Evolutionary conservation across 2,888 invertebrate species (phyloP).

Genomic region (Gymnoscelis rufifasciata): DNA sequence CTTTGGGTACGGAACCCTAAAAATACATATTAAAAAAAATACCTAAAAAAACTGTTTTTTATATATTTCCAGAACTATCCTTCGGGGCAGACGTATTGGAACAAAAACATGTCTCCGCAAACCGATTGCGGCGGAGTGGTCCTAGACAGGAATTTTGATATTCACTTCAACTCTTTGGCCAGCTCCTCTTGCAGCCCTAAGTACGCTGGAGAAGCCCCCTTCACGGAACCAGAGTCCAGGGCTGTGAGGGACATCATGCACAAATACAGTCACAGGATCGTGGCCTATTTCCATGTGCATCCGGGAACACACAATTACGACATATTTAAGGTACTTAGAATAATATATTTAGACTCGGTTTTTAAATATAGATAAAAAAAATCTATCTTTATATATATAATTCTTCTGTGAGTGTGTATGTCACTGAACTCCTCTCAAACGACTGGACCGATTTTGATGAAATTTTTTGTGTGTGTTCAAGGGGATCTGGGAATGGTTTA

Average conservation of each 20-base stretch:
- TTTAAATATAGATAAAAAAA: no score
- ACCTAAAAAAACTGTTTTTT: no score
- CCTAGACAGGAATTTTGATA: conserved; percentile 64
- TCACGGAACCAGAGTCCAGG: conserved; percentile 58
- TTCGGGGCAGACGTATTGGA: conserved; percentile 28
- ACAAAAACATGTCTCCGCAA: conserved; percentile 58
- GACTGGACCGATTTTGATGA: no score
- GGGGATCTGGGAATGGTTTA: no score
- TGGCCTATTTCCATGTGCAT: conserved; percentile 59
- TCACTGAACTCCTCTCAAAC: no score
- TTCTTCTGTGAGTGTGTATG: no score
- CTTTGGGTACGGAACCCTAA: no score
- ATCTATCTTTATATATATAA: no score
- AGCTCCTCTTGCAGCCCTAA: conserved; percentile 50
- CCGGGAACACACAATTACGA: conserved; percentile 33
- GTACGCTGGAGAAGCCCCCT: conserved; percentile 53
- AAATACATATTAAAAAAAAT: no score
- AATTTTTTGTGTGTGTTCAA: no score
- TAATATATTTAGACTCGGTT: no score
- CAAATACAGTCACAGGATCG: conserved; percentile 54
- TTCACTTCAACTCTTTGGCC: conserved; percentile 46
- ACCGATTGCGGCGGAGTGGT: conserved; percentile 51
- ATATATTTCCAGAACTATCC: conserved; percentile 9
- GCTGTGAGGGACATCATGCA: conserved; percentile 55
- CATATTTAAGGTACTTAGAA: conserved; percentile 52